Evolutionary conservation across 2,113 vertebrate genomes (phyloP).

Genomic region (Ictalurus punctatus): DNA sequence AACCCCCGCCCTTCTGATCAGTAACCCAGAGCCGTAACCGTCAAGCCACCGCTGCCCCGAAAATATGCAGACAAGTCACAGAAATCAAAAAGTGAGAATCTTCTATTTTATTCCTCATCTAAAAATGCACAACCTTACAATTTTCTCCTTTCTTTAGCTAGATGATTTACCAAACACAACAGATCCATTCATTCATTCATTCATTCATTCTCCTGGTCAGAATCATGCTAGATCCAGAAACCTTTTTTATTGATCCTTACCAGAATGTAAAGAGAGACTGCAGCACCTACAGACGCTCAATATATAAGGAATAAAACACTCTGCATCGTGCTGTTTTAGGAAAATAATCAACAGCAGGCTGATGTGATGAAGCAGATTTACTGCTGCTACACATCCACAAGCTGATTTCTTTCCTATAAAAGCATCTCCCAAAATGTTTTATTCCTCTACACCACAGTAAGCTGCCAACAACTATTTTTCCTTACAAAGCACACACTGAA

Average conservation of each 20-base stretch:
- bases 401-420: not conserved
- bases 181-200: too few relatives aligned
- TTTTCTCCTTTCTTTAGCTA: not conserved
- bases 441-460: not conserved
- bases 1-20: too few relatives aligned
- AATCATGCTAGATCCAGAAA: not conserved
- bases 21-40: too few relatives aligned
- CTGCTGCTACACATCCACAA: not conserved
- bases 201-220: not conserved
- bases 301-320: not conserved
- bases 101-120: not conserved
- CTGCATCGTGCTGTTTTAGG: not conserved
- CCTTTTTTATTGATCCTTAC: not conserved
- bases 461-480: too few relatives aligned
- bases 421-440: not conserved
- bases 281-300: not conserved
- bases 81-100: conserved; percentile 5
- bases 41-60: too few relatives aligned
- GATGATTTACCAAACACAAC: not conserved
- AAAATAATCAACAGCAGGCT: not conserved
- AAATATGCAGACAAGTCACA: too few relatives aligned
- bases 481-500: too few relatives aligned
- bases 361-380: not conserved
- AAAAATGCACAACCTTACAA: not conserved
- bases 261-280: not conserved